Evolutionary conservation across 2,888 invertebrate species (phyloP), one percentile per base, ranked within the genome.

Genomic region (Cerastis rubricosa): DNA sequence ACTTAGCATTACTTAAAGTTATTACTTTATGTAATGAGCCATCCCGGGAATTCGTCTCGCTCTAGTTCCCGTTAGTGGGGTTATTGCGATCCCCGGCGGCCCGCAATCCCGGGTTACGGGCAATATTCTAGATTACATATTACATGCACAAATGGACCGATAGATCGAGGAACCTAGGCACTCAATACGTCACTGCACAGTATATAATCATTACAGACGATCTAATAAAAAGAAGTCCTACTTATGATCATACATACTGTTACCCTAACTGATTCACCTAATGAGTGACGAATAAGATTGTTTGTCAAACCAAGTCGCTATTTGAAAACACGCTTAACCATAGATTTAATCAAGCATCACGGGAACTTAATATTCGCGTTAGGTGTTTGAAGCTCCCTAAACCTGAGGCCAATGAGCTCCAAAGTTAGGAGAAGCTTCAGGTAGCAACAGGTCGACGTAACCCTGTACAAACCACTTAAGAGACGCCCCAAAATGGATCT

Each of bases 1-100:
- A 72, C 80, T 74, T 79, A 82, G 49, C 69, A 47, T 71, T 65
- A 85, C 74, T 80, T 80, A 69, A 63, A 80, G 76, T 83, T 85
- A 85, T 85, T 77, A 76, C 78, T 80, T 47, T 70, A 83, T 43
- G 73, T 85, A 85, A 86, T 78, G 83, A 86, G 64, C 84, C 81
- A 84, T 86, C 64, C 43, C 61, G 77, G 51, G 72, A 76, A 80
- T 86, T 78, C 70, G 84, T 84, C 81, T 74, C 85, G 85, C 84
- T 86, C 74, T 78, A 78, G 72, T 85, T 78, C 65, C 69, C 47
- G 51, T 81, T 68, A 80, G 77, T 83, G 61, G 68, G 74, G 80
- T 76, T 85, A 85, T 76, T 79, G 74, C 74, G 85, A 80, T 54
- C 76, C 84, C 74, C 22, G 14, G 45, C 49, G 76, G 75, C 51